A percentile compares a stretch with the other conserved stretches of the same genome.
Evolutionary conservation across 1,140 invertebrate genomes (phyloP).

Genomic region (Adelges cooleyi): DNA sequence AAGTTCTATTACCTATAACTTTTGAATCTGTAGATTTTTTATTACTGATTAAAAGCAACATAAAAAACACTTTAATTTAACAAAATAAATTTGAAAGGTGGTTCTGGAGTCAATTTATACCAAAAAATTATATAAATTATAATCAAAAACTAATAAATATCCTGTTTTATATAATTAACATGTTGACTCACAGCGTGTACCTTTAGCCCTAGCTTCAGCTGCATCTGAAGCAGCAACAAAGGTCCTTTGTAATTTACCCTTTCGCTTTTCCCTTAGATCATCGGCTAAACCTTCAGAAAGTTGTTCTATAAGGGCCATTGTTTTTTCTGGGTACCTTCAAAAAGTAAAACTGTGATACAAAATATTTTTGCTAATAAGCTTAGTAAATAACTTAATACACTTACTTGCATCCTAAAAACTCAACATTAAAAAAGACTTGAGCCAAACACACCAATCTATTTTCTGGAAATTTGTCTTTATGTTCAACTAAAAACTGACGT

Average conservation of each 20-base stretch:
- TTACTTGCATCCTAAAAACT: constrained; percentile 70
- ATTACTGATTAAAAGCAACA: too few species aligned
- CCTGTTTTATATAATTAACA: neutral
- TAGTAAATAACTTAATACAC: neutral
- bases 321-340: constrained; percentile 59
- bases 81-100: too few species aligned
- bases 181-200: constrained; percentile 43
- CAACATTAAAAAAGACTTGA: constrained; percentile 69
- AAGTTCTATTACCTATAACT: too few species aligned
- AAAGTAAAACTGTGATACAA: constrained; percentile 26
- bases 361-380: neutral
- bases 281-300: constrained; percentile 56
- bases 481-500: constrained; percentile 56
- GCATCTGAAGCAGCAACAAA: constrained; percentile 68
- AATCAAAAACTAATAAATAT: too few species aligned
- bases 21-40: too few species aligned
- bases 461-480: constrained; percentile 58
- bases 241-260: constrained; percentile 56
- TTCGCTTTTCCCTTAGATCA: constrained; percentile 53
- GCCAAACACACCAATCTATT: constrained; percentile 67
- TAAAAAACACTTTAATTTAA: too few species aligned
- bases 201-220: constrained; percentile 52
- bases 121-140: too few species aligned
- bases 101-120: too few species aligned
- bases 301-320: constrained; percentile 63